Evolutionary conservation across 2,797 vertebrate species (phyloP).

Genomic region (Pelodytes ibericus): DNA sequence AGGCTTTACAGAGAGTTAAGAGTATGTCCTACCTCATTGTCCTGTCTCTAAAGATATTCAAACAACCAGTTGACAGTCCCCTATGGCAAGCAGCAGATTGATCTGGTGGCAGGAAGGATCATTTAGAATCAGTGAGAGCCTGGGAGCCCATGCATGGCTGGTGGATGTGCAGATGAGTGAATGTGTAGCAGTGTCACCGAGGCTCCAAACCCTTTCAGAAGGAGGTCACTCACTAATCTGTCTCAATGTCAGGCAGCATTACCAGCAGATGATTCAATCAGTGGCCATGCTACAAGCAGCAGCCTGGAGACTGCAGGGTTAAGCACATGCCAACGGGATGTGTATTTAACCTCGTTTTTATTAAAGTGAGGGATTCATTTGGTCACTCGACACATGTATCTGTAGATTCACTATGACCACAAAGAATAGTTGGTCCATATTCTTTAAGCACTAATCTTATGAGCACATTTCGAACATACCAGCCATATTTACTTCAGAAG

Average conservation of each 20-base stretch:
- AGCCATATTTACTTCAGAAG: too few relatives aligned
- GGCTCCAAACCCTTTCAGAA: conserved; percentile 62
- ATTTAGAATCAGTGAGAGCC: conserved; percentile 37
- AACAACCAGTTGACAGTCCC: conserved; percentile 9
- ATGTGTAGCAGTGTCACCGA: conserved; percentile 25
- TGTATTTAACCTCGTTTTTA: background rate
- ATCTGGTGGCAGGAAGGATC: conserved; percentile 14
- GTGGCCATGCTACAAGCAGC: conserved; percentile 39
- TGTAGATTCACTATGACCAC: too few relatives aligned
- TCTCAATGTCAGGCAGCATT: conserved; percentile 69
- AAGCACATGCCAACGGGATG: conserved; percentile 4
- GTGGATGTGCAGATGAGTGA: conserved; percentile 9
- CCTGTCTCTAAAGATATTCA: conserved; percentile 22
- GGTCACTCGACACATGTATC: background rate
- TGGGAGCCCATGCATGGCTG: conserved; percentile 28
- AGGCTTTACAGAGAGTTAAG: background rate
- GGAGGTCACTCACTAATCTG: conserved; percentile 70
- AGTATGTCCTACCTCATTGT: conserved; percentile 44
- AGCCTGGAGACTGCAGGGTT: conserved; percentile 41
- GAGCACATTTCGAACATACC: too few relatives aligned
- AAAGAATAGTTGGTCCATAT: too few relatives aligned
- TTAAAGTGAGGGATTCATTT: background rate
- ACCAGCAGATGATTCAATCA: conserved; percentile 68
- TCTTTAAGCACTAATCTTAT: too few relatives aligned
- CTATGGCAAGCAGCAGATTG: conserved; percentile 6